Evolutionary conservation across 2,888 invertebrate species (phyloP).

Genomic region (Lasioglossum figueresi): DNA sequence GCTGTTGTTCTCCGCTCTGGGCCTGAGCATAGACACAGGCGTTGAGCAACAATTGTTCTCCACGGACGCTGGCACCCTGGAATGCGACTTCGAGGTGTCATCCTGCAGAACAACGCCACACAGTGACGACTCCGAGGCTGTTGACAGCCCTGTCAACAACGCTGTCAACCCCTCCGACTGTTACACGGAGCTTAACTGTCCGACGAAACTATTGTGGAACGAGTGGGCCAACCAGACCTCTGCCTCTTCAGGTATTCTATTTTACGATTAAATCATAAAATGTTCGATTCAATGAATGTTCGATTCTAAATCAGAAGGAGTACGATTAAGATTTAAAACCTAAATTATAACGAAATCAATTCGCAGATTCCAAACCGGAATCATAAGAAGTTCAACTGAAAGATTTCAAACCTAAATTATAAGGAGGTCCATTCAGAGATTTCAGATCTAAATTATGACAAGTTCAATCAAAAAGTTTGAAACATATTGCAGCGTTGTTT

Average conservation of each 20-base stretch:
- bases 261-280: neutral
- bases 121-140: constrained; percentile 70
- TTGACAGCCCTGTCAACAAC: constrained; percentile 63
- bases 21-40: constrained; percentile 73
- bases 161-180: constrained; percentile 69
- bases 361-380: neutral
- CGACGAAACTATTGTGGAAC: constrained; percentile 78
- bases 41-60: constrained; percentile 72
- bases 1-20: constrained; percentile 80
- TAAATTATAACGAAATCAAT: neutral
- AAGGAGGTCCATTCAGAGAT: neutral
- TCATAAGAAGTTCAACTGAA: neutral
- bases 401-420: neutral
- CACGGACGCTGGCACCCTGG: constrained; percentile 55
- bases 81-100: constrained; percentile 76
- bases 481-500: neutral
- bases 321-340: neutral
- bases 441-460: neutral
- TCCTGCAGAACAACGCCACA: constrained; percentile 72
- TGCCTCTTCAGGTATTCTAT: constrained; percentile 72
- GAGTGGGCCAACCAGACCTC: constrained; percentile 78
- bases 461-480: neutral
- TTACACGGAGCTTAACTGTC: constrained; percentile 79
- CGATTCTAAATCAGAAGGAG: neutral
- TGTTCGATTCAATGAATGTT: too few relatives aligned